Base-by-base conservation (phyloP, 2,888 invertebrate genomes). In the Ophioninae sp. region DNA sequence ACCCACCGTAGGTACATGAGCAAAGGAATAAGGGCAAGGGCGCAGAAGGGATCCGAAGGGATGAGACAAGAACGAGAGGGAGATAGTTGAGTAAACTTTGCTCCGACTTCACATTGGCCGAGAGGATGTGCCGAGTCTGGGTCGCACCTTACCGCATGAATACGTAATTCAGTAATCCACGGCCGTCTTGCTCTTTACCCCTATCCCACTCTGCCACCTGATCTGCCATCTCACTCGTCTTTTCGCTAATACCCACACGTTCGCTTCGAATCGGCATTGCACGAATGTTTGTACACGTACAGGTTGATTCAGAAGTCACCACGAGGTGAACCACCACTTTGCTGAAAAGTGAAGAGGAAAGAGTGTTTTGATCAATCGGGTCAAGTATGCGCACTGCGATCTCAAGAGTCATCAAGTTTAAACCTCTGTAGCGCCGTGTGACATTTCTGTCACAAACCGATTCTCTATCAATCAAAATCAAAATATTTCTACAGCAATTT, bases 121-220 rank as follows among this genome's bases (percentile, higher is more conserved):
- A 82, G 84, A 86, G 86, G 85, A 78, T 81, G 79, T 79, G 74
- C 78, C 74, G 78, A 81, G 81, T 78, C 56, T 78, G 78, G 84
- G 85, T 84, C 84, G 83, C 86, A 84, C 85, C 87, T 87, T 85
- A 85, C 84, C 83, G 79, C 84, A 85, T 88, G 87, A 88, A 87
- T 88, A 88, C 87, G 85, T 87, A 88, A 88, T 87, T 82, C 83
- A 73, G 85, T 87, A 88, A 88, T 88, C 86, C 80, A 72, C 67
- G 56, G 63, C 73, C 75, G 68, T 69, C 79, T 76, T 79, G 41
- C 76, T 77, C 39, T 76, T 69, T 72, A 10, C 13, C 51, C 17
- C 67, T 30, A 20, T 10, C 65, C 58, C 56, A 7, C 3, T 61
- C 37, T 23, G 13, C n/a, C 78, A n/a, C 71, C 61, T 9, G 39